Percentiles rank a stretch among this genome's conserved stretches.
Conservation (phyloP, 2,113 vertebrate genomes). For the Scomber colias region DNA sequence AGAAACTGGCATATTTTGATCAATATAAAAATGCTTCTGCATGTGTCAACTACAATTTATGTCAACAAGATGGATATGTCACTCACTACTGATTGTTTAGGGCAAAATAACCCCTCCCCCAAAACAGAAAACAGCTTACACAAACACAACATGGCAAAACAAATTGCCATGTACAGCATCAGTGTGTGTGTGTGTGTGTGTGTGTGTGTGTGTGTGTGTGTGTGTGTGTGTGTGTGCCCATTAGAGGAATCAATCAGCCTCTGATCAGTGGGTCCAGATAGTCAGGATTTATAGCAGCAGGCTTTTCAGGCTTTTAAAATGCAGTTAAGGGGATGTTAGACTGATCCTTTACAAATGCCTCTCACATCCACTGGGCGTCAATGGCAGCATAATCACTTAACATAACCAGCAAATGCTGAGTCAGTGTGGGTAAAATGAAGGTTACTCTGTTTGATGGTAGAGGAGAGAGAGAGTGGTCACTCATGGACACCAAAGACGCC, state of each 20-base stretch:
- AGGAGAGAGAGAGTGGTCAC: constrained; percentile 40
- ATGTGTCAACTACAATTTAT: too few species aligned
- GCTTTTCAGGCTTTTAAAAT: constrained; percentile 36
- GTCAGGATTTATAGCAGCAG: constrained; percentile 27
- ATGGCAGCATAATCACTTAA: constrained; percentile 67
- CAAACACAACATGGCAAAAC: constrained; percentile 3
- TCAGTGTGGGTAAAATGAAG: constrained; percentile 57
- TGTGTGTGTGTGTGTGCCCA: neutral
- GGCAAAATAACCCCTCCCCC: too few species aligned
- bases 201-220: too few species aligned
- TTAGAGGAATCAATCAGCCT: constrained; percentile 52
- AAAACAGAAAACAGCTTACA: too few species aligned
- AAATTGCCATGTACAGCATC: constrained; percentile 17
- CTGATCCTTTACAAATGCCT: constrained; percentile 50
- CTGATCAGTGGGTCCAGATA: constrained; percentile 15
- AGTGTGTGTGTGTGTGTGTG: too few species aligned
- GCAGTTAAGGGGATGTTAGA: constrained; percentile 11
- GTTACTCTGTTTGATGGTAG: constrained; percentile 59
- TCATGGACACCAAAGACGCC: constrained; percentile 47
- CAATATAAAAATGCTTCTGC: too few species aligned
- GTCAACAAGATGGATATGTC: too few species aligned
- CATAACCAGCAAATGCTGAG: constrained; percentile 66
- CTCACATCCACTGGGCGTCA: constrained; percentile 52
- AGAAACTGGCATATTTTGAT: too few species aligned
- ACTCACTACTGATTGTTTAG: too few species aligned